Base-by-base conservation (phyloP, 2,113 vertebrate genomes). In the Ailuropoda melanoleuca region DNA sequence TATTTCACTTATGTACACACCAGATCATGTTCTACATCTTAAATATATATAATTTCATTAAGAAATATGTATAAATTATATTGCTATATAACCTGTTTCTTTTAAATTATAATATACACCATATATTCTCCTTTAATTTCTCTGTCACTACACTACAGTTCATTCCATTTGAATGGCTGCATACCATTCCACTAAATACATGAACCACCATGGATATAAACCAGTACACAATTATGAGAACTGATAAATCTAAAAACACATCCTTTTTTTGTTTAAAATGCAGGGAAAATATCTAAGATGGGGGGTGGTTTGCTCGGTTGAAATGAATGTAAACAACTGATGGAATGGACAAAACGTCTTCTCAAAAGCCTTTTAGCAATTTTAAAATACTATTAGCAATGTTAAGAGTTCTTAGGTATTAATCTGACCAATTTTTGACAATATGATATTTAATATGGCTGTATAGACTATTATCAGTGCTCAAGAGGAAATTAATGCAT, bases 281-380 rank as follows among this genome's bases (percentile, higher is more conserved):
- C 8, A 70, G 72, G 23, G 60, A 85, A 96, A 50, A 60, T 31
- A 50, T 14, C 8, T 80, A 88, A 84, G 39, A 85, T 85, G 48
- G n/a, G 8, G 46, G 29, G 43, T 5, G 3, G 43, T 56, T 64
- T 88, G 50, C 56, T 58, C 48, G 15, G 43, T 70, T 46, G 95
- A 83, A 90, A 34, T 58, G 50, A 91, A 95, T 80, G 37, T 24
- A 93, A 97, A 68, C 6, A 83, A 88, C 21, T 95, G 48, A 95
- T 86, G 21, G 68, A 88, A 77, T 31, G 3, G 43, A 94, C 46
- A 97, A 82, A 80, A 5, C 88, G 8, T 81, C 46, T 91, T 82
- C 31, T 66, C 64, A 75, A 84, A 93, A 74, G 14, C 46, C n/a
- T 60, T 78, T 72, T 60, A 91, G 23, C 31, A 85, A 90, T 81